These are phyloP conservation scores for Oryctes rhinoceros DNA, from an alignment of 1,140 invertebrate genomes.

Conservation along the genomic window DNA sequence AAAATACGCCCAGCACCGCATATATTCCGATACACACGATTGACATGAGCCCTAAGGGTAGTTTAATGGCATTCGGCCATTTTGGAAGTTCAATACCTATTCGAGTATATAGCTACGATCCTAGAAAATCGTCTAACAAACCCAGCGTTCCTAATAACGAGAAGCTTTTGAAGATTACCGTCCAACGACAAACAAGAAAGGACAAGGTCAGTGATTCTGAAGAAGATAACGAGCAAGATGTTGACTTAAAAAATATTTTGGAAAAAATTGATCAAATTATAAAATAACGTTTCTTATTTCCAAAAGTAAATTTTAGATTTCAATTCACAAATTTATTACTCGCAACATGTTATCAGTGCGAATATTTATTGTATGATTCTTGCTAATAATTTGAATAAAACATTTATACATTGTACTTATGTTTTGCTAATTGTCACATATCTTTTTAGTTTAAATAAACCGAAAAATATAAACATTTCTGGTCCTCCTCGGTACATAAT, in stretches of 20 bases:
- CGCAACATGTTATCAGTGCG: no score
- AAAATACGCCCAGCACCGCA: constrained; percentile 16
- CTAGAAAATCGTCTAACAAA: neutral
- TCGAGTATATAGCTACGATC: constrained; percentile 44
- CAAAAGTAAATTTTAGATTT: no score
- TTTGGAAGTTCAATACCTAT: constrained; percentile 48
- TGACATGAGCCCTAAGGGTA: constrained; percentile 49
- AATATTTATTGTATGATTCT: neutral
- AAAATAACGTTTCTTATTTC: neutral
- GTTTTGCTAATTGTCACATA: no score
- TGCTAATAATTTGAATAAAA: neutral
- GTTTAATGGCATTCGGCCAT: constrained; percentile 48
- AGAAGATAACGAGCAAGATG: constrained; percentile 26
- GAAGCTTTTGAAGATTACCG: neutral
- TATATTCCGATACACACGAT: constrained; percentile 48
- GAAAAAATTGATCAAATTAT: constrained; percentile 42
- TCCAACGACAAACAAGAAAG: neutral
- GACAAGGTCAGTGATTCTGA: constrained; percentile 16
- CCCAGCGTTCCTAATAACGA: neutral
- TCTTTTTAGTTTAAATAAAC: no score
- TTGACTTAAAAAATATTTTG: constrained; percentile 42
- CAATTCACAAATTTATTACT: no score
- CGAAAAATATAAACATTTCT: no score
- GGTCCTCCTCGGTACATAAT: no score
- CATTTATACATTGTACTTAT: no score